phyloP scores from a whole-genome alignment of 2,113 vertebrate species.

The Ailuropoda melanoleuca region DNA sequence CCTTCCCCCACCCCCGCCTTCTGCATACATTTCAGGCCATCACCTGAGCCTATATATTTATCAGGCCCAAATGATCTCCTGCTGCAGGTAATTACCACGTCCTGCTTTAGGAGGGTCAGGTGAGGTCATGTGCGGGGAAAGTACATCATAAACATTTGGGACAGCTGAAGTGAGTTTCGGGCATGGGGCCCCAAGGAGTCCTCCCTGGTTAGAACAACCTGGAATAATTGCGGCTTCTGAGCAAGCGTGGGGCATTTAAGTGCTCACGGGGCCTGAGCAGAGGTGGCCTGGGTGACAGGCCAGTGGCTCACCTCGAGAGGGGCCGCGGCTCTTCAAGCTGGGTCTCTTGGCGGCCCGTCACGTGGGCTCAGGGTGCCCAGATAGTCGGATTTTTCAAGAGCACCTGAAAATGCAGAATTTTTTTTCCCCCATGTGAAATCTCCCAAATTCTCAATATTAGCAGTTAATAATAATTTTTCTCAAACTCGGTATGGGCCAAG shows the following conservation, averaged over 20 bases:
- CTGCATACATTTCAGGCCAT: background rate
- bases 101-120: background rate
- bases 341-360: background rate
- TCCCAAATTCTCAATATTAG: background rate
- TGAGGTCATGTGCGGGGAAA: background rate
- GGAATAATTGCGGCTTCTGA: background rate
- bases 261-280: background rate
- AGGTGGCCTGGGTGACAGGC: background rate
- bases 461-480: background rate
- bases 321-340: background rate
- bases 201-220: background rate
- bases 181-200: background rate
- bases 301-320: accelerated
- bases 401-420: background rate
- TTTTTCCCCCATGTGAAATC: background rate
- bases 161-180: background rate
- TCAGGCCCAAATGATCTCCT: background rate
- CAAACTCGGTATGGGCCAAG: background rate
- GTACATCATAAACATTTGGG: background rate
- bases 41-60: background rate
- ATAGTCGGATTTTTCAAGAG: background rate
- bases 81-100: background rate
- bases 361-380: background rate
- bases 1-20: background rate
- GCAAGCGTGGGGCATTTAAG: too few relatives aligned